A percentile compares a stretch with the other conserved stretches of the same genome.
Evolutionary conservation across 2,113 vertebrate genomes (phyloP).

Genomic region (Todiramphus saurophagus): DNA sequence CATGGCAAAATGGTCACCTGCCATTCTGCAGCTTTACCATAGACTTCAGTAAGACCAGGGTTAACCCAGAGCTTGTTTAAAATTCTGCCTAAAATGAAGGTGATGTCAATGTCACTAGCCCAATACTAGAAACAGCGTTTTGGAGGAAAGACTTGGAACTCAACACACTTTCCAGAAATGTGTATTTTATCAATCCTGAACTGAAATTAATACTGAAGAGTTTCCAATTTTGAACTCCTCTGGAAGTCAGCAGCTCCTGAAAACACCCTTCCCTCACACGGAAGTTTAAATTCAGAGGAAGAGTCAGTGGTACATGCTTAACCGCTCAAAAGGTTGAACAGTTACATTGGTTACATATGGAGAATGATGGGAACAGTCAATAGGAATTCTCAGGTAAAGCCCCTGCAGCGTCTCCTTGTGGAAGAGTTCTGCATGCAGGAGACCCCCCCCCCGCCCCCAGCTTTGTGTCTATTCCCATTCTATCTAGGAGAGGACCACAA

Average conservation of each 20-base stretch:
- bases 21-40: neutral
- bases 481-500: neutral
- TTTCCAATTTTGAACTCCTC: neutral
- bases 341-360: neutral
- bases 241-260: neutral
- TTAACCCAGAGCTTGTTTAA: neutral
- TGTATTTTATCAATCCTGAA: neutral
- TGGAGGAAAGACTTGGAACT: neutral
- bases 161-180: neutral
- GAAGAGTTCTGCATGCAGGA: neutral
- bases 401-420: neutral
- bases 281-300: neutral
- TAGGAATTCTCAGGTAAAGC: neutral
- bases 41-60: neutral
- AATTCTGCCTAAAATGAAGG: neutral
- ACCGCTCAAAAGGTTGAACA: neutral
- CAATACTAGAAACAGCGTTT: neutral
- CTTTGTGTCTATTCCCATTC: neutral
- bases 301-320: accelerated
- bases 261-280: neutral
- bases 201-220: neutral
- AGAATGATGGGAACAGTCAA: neutral
- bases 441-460: neutral
- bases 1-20: neutral
- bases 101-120: neutral